Conservation (phyloP, 2,113 vertebrate genomes). For the Taxidea taxus region DNA sequence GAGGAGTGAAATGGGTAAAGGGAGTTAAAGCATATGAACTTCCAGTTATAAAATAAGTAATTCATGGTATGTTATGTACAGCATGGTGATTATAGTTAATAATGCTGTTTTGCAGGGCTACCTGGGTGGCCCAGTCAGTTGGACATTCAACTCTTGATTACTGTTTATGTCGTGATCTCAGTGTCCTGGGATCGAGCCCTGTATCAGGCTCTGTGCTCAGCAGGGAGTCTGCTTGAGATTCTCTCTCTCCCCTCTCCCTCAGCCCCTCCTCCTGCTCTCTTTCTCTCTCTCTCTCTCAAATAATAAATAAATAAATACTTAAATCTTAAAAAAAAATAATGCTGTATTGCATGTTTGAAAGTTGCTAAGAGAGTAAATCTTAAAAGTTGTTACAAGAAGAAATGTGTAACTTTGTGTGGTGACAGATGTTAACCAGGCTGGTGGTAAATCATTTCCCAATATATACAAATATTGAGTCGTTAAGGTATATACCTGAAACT, state of each 20-base stretch:
- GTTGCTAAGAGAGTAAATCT: background rate
- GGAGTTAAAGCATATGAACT: background rate
- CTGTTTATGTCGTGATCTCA: background rate
- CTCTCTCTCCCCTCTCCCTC: background rate
- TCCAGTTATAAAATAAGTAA: background rate
- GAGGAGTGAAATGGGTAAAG: background rate
- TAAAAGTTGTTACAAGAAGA: background rate
- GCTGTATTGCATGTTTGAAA: background rate
- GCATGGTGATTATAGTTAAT: background rate
- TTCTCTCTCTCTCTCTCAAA: background rate
- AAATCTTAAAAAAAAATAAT: background rate
- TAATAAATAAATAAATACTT: background rate
- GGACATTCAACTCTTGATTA: background rate
- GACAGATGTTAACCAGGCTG: background rate
- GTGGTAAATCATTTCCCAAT: background rate
- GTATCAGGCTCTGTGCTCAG: background rate
- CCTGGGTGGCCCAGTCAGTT: background rate
- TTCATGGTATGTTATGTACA: background rate
- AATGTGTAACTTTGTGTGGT: background rate
- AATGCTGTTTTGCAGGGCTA: background rate
- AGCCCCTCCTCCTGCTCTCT: background rate
- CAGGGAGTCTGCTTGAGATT: background rate
- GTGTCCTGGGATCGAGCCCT: background rate
- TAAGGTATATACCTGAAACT: background rate
- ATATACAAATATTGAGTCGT: background rate